phyloP scores from a whole-genome alignment of 2,113 vertebrate species.

The Megatriorchis doriae region DNA sequence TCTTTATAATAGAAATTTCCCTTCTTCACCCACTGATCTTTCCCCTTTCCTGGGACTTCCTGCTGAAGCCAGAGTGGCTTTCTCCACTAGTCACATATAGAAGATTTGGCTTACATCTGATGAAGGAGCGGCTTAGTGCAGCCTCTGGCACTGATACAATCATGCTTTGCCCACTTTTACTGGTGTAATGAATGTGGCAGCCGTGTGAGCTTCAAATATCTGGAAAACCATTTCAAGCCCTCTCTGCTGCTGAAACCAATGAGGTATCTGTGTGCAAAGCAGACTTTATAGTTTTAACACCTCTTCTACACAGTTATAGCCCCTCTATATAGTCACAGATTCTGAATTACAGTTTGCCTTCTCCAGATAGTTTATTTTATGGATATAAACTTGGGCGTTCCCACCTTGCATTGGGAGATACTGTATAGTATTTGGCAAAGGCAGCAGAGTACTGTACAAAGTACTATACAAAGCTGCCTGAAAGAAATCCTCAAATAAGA shows the following conservation, averaged over 20 bases:
- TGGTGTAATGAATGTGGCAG: neutral
- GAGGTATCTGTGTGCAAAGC: neutral
- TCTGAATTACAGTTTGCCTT: neutral
- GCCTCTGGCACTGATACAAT: neutral
- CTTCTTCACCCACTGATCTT: neutral
- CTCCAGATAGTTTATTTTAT: neutral
- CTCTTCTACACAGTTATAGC: neutral
- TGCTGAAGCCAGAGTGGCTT: neutral
- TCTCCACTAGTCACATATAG: neutral
- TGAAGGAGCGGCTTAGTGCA: neutral
- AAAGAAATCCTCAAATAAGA: neutral
- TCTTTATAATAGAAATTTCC: neutral
- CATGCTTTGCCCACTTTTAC: neutral
- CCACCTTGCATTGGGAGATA: neutral
- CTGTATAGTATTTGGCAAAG: neutral
- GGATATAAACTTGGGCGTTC: neutral
- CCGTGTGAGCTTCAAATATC: neutral
- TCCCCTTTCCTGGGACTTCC: neutral
- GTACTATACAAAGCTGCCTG: fast-evolving
- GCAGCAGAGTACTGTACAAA: neutral
- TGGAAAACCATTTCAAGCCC: neutral
- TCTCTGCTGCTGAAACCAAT: neutral
- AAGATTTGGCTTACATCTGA: neutral
- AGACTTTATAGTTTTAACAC: neutral
- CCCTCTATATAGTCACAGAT: neutral